Evolutionary conservation across 2,113 vertebrate genomes (phyloP), one percentile per base, ranked within the genome.

Genomic region (Psephotus haematonotus): DNA sequence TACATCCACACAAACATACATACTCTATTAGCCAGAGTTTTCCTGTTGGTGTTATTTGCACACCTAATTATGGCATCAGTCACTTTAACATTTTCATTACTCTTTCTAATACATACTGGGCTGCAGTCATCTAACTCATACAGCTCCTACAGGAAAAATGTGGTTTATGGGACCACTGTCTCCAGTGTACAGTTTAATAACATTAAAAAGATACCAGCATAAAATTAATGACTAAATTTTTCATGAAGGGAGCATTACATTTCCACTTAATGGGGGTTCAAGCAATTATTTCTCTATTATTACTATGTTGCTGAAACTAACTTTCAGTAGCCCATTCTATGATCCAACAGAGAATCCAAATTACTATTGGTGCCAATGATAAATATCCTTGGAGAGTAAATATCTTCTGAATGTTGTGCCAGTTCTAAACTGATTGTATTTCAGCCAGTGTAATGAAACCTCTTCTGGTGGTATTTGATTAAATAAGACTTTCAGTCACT

Each of bases 161-260:
- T 84, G 47, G 10, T 96, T 96, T 89, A 89, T 94, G 77, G 90
- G 85, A 94, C 67, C 80, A 77, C 52, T 83, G 67, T 82, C 87
- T 93, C 77, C n/a, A 64, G 78, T 24, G 84, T 53, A 84, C 78
- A 93, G 70, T 90, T 96, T 94, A 97, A 88, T 90, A 93, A 93
- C 71, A 41, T 82, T 97, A 88, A 94, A 95, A 95, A 88, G 78
- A 95, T 94, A 81, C 68, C 93, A 96, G 87, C 69, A 97, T 92
- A 94, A 96, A 97, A 96, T 92, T 94, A 96, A 95, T 96, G 86
- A 68, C 29, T 94, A 50, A 31, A 82, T 96, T 93, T 95, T 91
- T 94, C 87, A 96, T 19, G 53, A 84, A 97, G 94, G 64, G 47
- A 95, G 70, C 60, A 75, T 88, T 92, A 88, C 49, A 27, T 88